Evolutionary conservation across 2,888 invertebrate genomes (phyloP), one percentile per base, ranked within the genome.

Genomic region (Cynaeus angustus): DNA sequence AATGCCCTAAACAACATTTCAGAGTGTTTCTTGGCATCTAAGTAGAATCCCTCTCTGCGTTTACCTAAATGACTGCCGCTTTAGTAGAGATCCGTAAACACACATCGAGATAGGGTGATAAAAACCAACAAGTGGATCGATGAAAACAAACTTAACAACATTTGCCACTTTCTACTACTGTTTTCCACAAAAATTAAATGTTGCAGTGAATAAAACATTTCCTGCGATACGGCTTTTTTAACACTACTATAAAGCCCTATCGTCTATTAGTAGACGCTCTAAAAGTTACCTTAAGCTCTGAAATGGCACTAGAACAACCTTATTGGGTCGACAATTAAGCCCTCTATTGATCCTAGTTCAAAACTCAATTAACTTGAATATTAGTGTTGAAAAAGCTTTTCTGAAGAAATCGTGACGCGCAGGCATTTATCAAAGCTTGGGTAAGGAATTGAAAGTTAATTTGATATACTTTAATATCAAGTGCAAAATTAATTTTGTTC

Each of bases 31-130:
- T 41, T 41, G 3, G 21, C 37, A n/a, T 37, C n/a, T n/a, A 37
- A 37, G 37, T 8, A 2, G 37, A 37, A n/a, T n/a, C n/a, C 7
- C n/a, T 7, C 37, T n/a, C 37, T n/a, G n/a, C 37, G 13, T 33
- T 13, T 14, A 37, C 37, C 37, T 33, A 53, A 53, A 53, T 14
- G 53, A 53, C 37, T 53, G 21, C 48, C 52, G 13, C 52, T 21
- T 21, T 9, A 21, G 26, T 26, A n/a, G 52, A 12, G 14, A 52
- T 13, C 10, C 52, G 13, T 52, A 13, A 16, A 26, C 16, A 26
- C 48, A 21, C 10, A 48, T n/a, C 26, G 10, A 10, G 26, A 33
- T 33, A 2, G 33, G 12, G 12, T 41, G 41, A 37, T 12, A 41
- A 12, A 41, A 41, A 41, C 41, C 41, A 41, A 12, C 41, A 41